Evolutionary conservation across 2,797 vertebrate species (phyloP), one percentile per base, ranked within the genome.

Genomic region (Pangasius djambal): DNA sequence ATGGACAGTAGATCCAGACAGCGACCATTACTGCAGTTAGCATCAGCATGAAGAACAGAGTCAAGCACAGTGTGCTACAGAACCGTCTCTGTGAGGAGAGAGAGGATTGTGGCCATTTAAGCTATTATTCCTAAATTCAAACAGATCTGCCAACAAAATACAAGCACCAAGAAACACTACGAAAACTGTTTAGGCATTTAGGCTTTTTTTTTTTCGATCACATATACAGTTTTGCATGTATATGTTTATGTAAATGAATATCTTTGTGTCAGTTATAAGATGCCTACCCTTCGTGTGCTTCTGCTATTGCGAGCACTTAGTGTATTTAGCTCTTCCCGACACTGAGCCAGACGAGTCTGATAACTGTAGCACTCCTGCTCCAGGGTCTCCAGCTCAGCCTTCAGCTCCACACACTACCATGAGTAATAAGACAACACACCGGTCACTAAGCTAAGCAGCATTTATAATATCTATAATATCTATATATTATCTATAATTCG

Each of bases 361-460:
- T 96, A 98, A 92, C 95, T 96, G 90, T 93, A 95, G 91, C 97
- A 97, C 93, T 98, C 97, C 69, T 97, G 95, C 65, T 97, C 95
- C 93, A 98, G 94, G 52, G 91, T 89, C 79, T 96, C 96, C 93
- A 98, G 94, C 92, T 98, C 97, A 0, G 69, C 89, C 91, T 96
- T 96, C 93, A 98, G 95, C 92, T 97, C 96, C 88, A 67, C 91
- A 92, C 97, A 97, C 98, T 98, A 93, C 8, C 50, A 85, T 63
- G 18, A 70, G 82, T 40, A 87, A 44, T 25, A 91, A 89, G 55
- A 89, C 57, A 52, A 74, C 74, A 87, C 4, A 57, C 34, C 40
- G 13, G 16, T 83, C 50, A 86, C 10, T 81, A 2, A 37, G 2
- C 10, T 85, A 13, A 22, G 15, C 9, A 69, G 44, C 40, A 69